Evolutionary conservation across 2,797 vertebrate genomes (phyloP), one percentile per base, ranked within the genome.

Genomic region (Falco peregrinus): DNA sequence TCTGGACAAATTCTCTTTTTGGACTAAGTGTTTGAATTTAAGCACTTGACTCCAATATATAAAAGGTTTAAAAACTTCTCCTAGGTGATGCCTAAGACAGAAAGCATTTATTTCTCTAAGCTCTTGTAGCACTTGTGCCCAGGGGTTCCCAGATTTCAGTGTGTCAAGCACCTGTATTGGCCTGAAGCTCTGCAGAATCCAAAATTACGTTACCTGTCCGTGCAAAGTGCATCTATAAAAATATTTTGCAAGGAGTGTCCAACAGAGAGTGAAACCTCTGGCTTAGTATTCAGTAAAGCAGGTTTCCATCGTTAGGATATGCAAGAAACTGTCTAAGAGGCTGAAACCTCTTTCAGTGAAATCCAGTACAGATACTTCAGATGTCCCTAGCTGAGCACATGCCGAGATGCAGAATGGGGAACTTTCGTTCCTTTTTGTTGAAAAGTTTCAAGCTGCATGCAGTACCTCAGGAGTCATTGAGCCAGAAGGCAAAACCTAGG

Each of bases 321-420:
- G 6, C 2, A 54, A 43, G 10, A 65, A 35, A 47, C 37, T 6
- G 8, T 10, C 22, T 31, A 59, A 59, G 26, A 70, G 15, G 10
- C 16, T 68, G 50, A 70, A 89, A 81, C 1, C 1, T 17, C 28
- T 71, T 51, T 67, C 39, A 75, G 48, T 26, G 17, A 76, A 73
- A 83, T 64, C 25, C 37, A 3, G 3, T 28, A 37, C 12, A 69
- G 33, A 29, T 51, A 3, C 17, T 57, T 78, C 43, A 57, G 25
- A 15, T 21, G 18, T 4, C 8, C 13, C 14, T 37, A 11, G 16
- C 0, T 7, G 4, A 26, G 21, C 6, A 47, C 7, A 6, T 25
- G 19, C 11, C 45, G 18, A 47, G 24, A 43, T 2, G 1, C 33
- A 77, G 15, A 70, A 43, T 6, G 37, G 4, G 43, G 15, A 75